Conservation (phyloP, 2,888 invertebrate genomes). For the Patella ulyssiponensis region DNA sequence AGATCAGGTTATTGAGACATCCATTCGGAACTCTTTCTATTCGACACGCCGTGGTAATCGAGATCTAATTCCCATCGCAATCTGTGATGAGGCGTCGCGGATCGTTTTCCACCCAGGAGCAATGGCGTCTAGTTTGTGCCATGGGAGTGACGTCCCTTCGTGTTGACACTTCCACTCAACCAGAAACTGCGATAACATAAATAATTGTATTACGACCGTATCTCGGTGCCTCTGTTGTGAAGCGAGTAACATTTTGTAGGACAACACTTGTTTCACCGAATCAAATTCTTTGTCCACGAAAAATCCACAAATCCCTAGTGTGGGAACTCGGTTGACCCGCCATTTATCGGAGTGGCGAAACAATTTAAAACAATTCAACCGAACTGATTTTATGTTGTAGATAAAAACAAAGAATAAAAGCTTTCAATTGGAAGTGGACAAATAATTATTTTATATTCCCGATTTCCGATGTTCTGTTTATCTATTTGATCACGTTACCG, state of each 20-base stretch:
- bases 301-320: not conserved
- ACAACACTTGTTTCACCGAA: not conserved
- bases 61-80: not conserved
- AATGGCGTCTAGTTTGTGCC: not conserved
- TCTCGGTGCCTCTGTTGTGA: not conserved
- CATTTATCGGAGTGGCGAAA: too few species aligned
- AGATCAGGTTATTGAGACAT: not conserved
- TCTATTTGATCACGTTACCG: too few species aligned
- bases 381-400: too few species aligned
- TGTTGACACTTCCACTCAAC: not conserved
- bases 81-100: not conserved
- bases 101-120: not conserved
- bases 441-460: too few species aligned
- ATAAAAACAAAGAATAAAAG: too few species aligned
- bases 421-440: too few species aligned
- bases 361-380: too few species aligned
- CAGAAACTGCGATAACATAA: not conserved
- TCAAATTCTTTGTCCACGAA: not conserved
- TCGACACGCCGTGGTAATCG: not conserved
- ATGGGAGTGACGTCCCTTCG: not conserved
- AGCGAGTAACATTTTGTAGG: constrained; percentile 9
- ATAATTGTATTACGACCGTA: not conserved
- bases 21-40: not conserved
- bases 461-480: too few species aligned
- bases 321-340: not conserved